Percentiles rank a stretch among this genome's conserved stretches.
These are phyloP conservation scores for Schizaphis graminum DNA, from an alignment of 2,888 invertebrate genomes.

Conservation along the genomic window DNA sequence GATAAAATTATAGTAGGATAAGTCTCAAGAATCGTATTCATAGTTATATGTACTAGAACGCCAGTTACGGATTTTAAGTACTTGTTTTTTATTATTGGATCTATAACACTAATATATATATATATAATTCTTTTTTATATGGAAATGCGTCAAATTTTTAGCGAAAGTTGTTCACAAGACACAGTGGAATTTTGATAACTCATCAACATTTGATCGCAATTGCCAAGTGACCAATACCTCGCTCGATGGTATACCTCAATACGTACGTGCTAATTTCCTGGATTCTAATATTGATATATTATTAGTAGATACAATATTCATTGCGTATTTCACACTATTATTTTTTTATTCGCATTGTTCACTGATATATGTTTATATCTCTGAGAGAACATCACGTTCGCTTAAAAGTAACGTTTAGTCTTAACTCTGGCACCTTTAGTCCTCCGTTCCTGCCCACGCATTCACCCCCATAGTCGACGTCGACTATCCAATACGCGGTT, in stretches of 20 bases:
- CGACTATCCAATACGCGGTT: not conserved
- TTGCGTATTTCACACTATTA: not conserved
- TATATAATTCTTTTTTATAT: not conserved
- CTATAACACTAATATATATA: not conserved
- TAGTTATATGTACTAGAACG: not conserved
- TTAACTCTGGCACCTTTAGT: not conserved
- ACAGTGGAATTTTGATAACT: not conserved
- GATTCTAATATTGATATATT: not conserved
- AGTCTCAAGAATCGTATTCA: not conserved
- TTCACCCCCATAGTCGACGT: not conserved
- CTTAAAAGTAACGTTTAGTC: not conserved
- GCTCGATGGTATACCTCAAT: not conserved
- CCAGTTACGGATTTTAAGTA: not conserved
- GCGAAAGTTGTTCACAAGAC: not conserved
- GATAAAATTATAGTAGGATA: not conserved
- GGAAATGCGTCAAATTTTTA: not conserved
- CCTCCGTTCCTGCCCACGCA: not conserved
- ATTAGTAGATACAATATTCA: not conserved
- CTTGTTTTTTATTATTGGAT: not conserved
- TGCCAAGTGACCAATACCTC: not conserved
- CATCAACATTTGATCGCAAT: not conserved
- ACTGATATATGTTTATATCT: not conserved
- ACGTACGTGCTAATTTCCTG: not conserved
- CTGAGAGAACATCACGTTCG: not conserved
- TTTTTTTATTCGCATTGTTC: not conserved